These are phyloP conservation scores for Geophilus truncorum DNA, from an alignment of 2,888 invertebrate genomes.

Conservation along the genomic window DNA sequence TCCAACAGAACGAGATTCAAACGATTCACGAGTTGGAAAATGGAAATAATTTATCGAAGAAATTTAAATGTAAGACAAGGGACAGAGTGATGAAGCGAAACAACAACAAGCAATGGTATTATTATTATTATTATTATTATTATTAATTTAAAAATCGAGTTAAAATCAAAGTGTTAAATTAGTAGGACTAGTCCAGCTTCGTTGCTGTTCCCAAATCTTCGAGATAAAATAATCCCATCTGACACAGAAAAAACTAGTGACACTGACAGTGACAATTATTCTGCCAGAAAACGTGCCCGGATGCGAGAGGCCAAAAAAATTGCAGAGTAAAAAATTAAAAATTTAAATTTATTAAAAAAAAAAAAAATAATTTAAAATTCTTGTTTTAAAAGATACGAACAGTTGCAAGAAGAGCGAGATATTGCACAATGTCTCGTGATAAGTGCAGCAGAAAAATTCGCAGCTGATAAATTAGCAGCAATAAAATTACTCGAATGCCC, in stretches of 20 bases:
- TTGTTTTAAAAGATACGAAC: neutral
- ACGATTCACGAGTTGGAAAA: neutral
- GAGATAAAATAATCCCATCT: neutral
- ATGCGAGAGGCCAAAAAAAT: neutral
- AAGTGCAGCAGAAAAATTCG: neutral
- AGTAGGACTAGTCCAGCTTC: neutral
- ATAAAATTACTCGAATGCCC: no score
- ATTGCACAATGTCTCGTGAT: neutral
- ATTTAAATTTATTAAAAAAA: neutral
- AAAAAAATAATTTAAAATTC: neutral
- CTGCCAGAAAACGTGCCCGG: neutral
- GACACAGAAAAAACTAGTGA: neutral
- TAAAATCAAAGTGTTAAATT: no score
- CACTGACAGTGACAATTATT: neutral
- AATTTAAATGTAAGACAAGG: neutral
- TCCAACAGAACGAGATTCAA: neutral
- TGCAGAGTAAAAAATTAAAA: neutral
- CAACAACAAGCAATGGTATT: neutral
- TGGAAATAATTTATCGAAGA: neutral
- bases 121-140: no score
- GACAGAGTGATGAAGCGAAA: neutral
- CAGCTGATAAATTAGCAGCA: neutral
- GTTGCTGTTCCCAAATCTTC: neutral
- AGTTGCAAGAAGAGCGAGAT: neutral
- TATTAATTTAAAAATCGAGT: no score